Evolutionary conservation across 2,113 vertebrate species (phyloP).

Genomic region (Chloropsis cyanopogon): DNA sequence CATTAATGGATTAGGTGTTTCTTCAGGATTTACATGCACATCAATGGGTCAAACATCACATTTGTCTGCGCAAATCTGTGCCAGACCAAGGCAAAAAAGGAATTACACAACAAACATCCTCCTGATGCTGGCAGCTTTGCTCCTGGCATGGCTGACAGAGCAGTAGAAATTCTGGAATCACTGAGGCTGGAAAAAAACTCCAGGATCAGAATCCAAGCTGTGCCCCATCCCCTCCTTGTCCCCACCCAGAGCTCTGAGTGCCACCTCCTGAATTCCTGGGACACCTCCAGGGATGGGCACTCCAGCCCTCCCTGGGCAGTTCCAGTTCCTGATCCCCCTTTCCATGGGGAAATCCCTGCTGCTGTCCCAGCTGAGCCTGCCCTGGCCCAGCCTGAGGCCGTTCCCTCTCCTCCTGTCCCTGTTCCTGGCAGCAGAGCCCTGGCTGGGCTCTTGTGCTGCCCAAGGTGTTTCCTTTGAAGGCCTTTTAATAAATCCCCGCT

Average conservation of each 20-base stretch:
- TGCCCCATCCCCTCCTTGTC: rapidly evolving
- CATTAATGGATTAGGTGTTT: background rate
- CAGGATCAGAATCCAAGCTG: background rate
- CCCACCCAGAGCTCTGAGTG: background rate
- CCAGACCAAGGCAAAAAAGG: background rate
- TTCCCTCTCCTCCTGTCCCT: background rate
- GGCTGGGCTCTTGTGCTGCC: background rate
- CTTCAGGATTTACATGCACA: background rate
- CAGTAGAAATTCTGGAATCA: background rate
- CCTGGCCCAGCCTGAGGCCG: background rate
- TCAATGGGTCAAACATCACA: background rate
- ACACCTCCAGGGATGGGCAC: background rate
- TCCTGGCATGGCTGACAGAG: background rate
- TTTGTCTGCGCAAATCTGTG: background rate
- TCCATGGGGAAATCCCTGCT: background rate
- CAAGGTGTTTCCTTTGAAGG: background rate
- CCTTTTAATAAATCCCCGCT: background rate
- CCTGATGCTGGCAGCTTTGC: background rate
- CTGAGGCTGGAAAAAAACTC: background rate
- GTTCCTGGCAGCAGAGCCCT: background rate
- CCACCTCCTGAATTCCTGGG: rapidly evolving
- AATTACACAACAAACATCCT: background rate
- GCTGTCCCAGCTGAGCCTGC: rapidly evolving
- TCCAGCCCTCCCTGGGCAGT: background rate
- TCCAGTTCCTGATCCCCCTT: background rate